These are phyloP conservation scores for Sinocyclocheilus grahami DNA, from an alignment of 2,113 vertebrate species.

Conservation along the genomic window DNA sequence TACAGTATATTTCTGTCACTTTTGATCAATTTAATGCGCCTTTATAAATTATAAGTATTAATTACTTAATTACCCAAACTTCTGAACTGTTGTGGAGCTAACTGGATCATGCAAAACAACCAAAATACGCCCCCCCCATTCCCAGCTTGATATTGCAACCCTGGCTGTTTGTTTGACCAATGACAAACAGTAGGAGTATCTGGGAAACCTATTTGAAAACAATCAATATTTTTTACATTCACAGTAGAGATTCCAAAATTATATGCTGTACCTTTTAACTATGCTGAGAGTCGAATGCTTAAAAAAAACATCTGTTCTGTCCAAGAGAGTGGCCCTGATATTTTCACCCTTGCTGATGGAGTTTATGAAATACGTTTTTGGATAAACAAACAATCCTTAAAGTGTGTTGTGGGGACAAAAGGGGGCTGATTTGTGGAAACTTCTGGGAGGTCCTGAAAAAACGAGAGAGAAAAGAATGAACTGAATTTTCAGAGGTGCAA, in stretches of 20 bases:
- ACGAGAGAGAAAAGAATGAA: slow-evolving; percentile 10
- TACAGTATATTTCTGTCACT: not conserved
- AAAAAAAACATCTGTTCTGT: not conserved
- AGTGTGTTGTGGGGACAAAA: slow-evolving; percentile 18
- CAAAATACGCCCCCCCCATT: too few species aligned
- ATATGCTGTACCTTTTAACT: not conserved
- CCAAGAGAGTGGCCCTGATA: not conserved
- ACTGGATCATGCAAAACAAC: too few species aligned
- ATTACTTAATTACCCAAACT: too few species aligned
- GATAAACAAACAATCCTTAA: slow-evolving; percentile 44
- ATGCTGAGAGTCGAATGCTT: not conserved
- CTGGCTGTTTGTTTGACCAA: not conserved
- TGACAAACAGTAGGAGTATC: not conserved
- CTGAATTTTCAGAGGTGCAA: not conserved
- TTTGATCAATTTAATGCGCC: not conserved
- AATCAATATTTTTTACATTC: not conserved
- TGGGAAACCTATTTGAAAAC: not conserved
- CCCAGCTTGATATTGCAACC: not conserved
- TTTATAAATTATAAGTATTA: not conserved
- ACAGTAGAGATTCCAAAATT: not conserved
- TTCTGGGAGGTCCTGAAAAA: slow-evolving; percentile 52
- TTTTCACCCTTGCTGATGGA: slow-evolving; percentile 11
- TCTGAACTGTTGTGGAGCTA: too few species aligned
- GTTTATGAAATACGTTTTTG: slow-evolving; percentile 45
- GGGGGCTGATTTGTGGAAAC: slow-evolving; percentile 31